Conservation (phyloP, 1,140 invertebrate species). For the Megathymus violae region DNA sequence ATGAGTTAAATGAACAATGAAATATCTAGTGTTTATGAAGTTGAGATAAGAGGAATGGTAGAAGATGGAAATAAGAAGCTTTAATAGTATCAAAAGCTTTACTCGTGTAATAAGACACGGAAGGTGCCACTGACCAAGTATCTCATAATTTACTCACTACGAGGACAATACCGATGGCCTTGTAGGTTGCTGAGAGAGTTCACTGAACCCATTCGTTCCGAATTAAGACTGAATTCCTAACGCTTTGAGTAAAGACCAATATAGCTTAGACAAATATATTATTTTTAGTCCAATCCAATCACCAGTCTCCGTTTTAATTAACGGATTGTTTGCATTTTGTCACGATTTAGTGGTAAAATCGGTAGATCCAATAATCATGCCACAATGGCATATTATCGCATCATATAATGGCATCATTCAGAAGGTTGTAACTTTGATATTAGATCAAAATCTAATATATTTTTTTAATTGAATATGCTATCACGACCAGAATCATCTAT, state of each 20-base stretch:
- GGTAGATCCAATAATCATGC: too few species aligned
- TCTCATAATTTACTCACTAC: conserved; percentile 39
- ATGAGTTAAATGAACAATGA: neutral
- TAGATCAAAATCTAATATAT: too few species aligned
- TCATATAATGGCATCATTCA: too few species aligned
- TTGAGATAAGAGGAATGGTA: neutral
- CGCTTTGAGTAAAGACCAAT: conserved; percentile 52
- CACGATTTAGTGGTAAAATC: neutral
- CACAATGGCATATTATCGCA: too few species aligned
- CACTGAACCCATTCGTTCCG: conserved; percentile 56
- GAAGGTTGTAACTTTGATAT: too few species aligned
- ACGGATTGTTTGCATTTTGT: neutral
- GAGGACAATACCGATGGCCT: conserved; percentile 67
- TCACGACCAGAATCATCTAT: too few species aligned
- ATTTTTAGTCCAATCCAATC: conserved; percentile 35
- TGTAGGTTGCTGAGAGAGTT: conserved; percentile 54
- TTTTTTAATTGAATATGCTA: too few species aligned
- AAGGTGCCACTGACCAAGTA: conserved; percentile 12
- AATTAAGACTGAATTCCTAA: conserved; percentile 61
- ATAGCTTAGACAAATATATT: conserved; percentile 43
- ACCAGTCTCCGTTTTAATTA: conserved; percentile 6
- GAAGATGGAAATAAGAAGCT: neutral
- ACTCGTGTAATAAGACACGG: conserved; percentile 16
- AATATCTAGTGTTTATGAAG: neutral
- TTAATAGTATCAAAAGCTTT: neutral